phyloP scores from a whole-genome alignment of 2,797 vertebrate genomes.

The Falco novaeseelandiae region DNA sequence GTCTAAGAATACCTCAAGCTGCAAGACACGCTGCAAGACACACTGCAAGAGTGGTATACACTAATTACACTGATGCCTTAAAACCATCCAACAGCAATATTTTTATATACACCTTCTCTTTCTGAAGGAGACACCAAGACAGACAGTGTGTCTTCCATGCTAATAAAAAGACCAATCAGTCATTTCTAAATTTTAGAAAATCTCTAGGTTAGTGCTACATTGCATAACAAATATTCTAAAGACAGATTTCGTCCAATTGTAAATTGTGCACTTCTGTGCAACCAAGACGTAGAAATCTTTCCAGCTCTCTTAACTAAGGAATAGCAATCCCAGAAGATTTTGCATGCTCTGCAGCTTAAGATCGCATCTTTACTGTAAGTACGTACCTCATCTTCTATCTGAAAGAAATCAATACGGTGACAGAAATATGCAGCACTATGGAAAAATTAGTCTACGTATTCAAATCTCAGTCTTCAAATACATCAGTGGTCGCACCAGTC shows the following conservation, averaged over 20 bases:
- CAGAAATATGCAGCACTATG: not conserved
- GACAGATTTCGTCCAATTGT: not conserved
- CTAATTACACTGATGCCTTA: not conserved
- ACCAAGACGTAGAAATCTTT: not conserved
- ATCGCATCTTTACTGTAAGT: not conserved
- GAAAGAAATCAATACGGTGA: not conserved
- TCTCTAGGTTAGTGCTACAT: not conserved
- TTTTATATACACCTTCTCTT: not conserved
- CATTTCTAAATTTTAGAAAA: not conserved
- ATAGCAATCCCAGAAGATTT: not conserved
- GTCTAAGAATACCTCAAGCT: not conserved
- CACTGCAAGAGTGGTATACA: not conserved
- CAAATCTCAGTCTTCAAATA: not conserved
- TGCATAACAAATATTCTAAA: not conserved
- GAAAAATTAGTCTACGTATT: not conserved
- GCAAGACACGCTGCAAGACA: not conserved
- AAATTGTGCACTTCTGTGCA: not conserved
- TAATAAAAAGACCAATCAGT: not conserved
- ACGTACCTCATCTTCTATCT: not conserved
- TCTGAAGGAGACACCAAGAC: not conserved
- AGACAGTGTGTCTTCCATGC: not conserved
- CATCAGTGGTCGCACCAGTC: rapidly evolving
- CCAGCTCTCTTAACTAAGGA: not conserved
- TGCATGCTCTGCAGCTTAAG: not conserved
- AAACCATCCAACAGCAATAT: not conserved